Conservation (phyloP, 2,888 invertebrate genomes). For the Cactoblastis cactorum region DNA sequence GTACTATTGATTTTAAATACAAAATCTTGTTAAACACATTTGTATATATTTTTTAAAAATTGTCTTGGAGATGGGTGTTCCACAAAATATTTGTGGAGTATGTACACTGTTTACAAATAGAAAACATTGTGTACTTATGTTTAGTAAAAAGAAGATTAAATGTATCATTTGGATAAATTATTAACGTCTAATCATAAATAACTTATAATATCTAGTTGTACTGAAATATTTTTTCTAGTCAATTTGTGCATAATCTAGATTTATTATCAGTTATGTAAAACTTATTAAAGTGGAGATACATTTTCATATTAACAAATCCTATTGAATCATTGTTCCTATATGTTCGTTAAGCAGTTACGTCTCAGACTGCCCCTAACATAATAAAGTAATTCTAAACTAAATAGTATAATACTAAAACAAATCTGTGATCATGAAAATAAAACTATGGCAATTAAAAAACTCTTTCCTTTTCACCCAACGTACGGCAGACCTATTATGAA, state of each 20-base stretch:
- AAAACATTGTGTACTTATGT: background rate
- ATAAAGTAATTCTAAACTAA: constrained; percentile 34
- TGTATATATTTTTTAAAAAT: background rate
- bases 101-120: background rate
- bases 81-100: background rate
- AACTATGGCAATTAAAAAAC: constrained; percentile 57
- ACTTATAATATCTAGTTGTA: background rate
- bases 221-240: background rate
- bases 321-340: constrained; percentile 36
- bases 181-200: background rate
- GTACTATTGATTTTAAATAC: too few species aligned
- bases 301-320: constrained; percentile 39
- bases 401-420: constrained; percentile 29
- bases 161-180: background rate
- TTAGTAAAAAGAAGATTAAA: background rate
- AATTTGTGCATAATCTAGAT: background rate
- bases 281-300: constrained; percentile 9
- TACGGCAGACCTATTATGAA: constrained; percentile 39
- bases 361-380: constrained; percentile 34
- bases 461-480: constrained; percentile 74
- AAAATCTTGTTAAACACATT: too few species aligned
- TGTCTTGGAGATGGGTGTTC: background rate
- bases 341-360: constrained; percentile 45
- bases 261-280: background rate
- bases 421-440: constrained; percentile 24